Evolutionary conservation across 1,140 invertebrate species (phyloP).

Genomic region (Ooceraea biroi): DNA sequence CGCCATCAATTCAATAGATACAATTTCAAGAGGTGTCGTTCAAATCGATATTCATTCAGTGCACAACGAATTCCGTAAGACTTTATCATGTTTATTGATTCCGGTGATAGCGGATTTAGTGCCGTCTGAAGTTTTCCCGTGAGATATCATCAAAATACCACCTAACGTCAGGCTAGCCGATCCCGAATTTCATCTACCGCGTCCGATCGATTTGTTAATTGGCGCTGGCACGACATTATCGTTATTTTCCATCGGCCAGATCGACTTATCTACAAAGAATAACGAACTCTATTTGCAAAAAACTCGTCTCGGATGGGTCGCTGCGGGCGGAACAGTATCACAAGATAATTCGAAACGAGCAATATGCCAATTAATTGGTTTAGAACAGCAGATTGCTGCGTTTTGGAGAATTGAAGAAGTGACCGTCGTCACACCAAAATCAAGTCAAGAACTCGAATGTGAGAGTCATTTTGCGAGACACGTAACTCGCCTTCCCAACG

Average conservation of each 20-base stretch:
- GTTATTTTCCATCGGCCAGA: background rate
- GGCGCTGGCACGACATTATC: slow-evolving; percentile 16
- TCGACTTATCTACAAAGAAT: background rate
- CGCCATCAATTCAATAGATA: background rate
- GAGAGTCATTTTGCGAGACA: background rate
- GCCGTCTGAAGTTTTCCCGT: background rate
- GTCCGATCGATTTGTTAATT: background rate
- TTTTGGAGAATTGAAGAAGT: background rate
- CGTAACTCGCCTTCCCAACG: background rate
- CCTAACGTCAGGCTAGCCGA: slow-evolving; percentile 8
- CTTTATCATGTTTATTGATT: background rate
- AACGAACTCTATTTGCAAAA: slow-evolving; percentile 9
- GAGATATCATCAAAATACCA: background rate
- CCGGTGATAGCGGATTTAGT: background rate
- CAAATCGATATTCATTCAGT: background rate
- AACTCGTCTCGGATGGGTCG: slow-evolving; percentile 14
- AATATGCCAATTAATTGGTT: background rate
- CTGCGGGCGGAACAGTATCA: background rate
- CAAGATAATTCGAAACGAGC: background rate
- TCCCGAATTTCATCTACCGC: slow-evolving; percentile 23
- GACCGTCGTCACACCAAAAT: background rate
- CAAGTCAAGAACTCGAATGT: background rate
- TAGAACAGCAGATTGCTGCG: background rate
- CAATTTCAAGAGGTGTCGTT: background rate
- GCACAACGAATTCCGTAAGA: background rate